These are phyloP conservation scores for Cladopsammia gracilis DNA, from an alignment of 64 coral and sea anemone genomes.

Conservation along the genomic window DNA sequence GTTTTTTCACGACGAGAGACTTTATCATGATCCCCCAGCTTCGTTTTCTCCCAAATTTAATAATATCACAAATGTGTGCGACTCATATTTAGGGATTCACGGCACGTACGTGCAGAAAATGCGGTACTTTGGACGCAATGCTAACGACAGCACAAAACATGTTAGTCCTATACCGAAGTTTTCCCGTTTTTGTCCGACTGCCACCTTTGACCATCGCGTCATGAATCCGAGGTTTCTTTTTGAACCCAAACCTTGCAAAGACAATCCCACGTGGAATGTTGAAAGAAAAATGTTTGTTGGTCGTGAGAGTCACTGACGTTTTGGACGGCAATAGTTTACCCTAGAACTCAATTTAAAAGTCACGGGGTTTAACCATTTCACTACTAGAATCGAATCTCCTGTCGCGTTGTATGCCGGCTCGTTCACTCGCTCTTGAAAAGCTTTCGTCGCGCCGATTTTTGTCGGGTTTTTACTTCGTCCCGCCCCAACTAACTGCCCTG, in stretches of 20 bases:
- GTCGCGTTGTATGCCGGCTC: too few relatives aligned
- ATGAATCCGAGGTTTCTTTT: neutral
- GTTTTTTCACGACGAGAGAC: constrained; percentile 25
- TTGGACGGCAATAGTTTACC: too few relatives aligned
- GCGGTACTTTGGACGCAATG: constrained; percentile 1
- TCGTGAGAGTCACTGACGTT: neutral
- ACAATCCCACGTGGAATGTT: neutral
- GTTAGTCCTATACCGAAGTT: neutral
- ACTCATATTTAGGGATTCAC: constrained; percentile 53
- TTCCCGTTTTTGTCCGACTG: neutral
- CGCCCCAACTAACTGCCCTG: too few relatives aligned
- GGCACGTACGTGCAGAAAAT: constrained; percentile 16
- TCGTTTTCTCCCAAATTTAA: neutral
- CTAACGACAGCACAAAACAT: constrained; percentile 28
- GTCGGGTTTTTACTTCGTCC: too few relatives aligned
- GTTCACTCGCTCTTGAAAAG: too few relatives aligned
- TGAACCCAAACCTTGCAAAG: constrained; percentile 57
- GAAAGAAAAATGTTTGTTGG: neutral
- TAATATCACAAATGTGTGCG: constrained; percentile 23
- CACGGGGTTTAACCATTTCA: too few relatives aligned
- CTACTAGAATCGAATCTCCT: too few relatives aligned
- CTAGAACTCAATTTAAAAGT: too few relatives aligned
- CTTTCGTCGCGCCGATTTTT: too few relatives aligned
- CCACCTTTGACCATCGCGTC: constrained; percentile 8
- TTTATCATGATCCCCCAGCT: constrained; percentile 15